Evolutionary conservation across 1,140 invertebrate species (phyloP).

Genomic region (Macrobrachium rosenbergii): DNA sequence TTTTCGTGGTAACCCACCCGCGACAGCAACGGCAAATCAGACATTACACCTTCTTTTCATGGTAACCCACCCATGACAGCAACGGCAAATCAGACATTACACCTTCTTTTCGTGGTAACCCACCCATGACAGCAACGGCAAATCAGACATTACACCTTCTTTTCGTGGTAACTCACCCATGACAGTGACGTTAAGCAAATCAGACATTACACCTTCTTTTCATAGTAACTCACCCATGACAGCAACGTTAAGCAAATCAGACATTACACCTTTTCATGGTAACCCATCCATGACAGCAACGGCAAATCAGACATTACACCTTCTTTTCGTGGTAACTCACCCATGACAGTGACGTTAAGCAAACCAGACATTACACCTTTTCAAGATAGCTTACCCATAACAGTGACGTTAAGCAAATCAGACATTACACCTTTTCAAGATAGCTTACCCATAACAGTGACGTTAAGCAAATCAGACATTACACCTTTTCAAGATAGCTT

Average conservation of each 20-base stretch:
- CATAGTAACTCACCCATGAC: slow-evolving; percentile 28
- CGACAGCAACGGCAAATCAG: too few species aligned
- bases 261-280: too few species aligned
- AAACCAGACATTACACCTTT: too few species aligned
- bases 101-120: neutral
- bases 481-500: neutral
- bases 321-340: neutral
- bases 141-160: too few species aligned
- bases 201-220: too few species aligned
- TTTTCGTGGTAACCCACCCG: slow-evolving; percentile 2
- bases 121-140: slow-evolving; percentile 47
- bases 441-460: slow-evolving; percentile 40
- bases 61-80: slow-evolving; percentile 36
- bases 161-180: slow-evolving; percentile 18
- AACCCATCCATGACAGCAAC: slow-evolving; percentile 42
- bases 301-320: too few species aligned
- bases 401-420: slow-evolving; percentile 36
- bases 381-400: slow-evolving; percentile 26
- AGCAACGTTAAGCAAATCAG: slow-evolving; percentile 27
- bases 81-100: too few species aligned
- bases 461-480: slow-evolving; percentile 6
- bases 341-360: slow-evolving; percentile 45
- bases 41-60: too few species aligned
- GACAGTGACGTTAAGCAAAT: slow-evolving; percentile 41
- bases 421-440: too few species aligned